Conservation (phyloP, 1,140 invertebrate genomes). For the Solen grandis region DNA sequence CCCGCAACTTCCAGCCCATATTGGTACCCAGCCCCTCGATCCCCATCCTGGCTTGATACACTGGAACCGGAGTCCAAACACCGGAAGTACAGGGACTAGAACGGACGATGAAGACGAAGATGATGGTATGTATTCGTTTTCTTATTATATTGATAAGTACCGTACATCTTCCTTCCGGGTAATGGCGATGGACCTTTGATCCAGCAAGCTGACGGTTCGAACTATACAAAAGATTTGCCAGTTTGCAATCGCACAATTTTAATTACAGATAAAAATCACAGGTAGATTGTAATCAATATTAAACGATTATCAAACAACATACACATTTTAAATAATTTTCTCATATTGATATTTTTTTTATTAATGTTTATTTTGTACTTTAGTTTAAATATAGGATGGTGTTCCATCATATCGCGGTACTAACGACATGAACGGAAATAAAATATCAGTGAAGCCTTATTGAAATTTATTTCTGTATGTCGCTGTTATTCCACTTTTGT, state of each 20-base stretch:
- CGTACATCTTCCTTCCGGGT: neutral
- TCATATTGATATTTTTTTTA: too few species aligned
- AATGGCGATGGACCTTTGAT: too few species aligned
- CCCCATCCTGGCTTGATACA: constrained; percentile 30
- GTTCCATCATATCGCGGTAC: too few species aligned
- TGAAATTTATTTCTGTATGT: too few species aligned
- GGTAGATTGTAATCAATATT: neutral
- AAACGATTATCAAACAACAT: neutral
- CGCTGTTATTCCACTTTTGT: too few species aligned
- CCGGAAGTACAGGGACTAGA: neutral
- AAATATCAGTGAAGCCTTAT: too few species aligned
- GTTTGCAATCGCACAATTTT: neutral
- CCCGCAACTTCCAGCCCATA: neutral
- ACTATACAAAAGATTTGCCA: neutral
- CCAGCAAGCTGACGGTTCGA: too few species aligned
- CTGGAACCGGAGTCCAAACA: constrained; percentile 29
- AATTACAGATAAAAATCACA: neutral
- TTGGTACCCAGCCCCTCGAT: constrained; percentile 7
- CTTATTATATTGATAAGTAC: neutral
- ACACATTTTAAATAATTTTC: neutral
- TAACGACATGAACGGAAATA: too few species aligned
- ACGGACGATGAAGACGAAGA: constrained; percentile 44
- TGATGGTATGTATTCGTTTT: neutral
- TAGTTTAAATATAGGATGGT: too few species aligned
- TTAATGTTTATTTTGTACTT: too few species aligned